A percentile compares a stretch with the other conserved stretches of the same genome.
phyloP scores from a whole-genome alignment of 1,140 invertebrate species.

The Eurosta solidaginis region DNA sequence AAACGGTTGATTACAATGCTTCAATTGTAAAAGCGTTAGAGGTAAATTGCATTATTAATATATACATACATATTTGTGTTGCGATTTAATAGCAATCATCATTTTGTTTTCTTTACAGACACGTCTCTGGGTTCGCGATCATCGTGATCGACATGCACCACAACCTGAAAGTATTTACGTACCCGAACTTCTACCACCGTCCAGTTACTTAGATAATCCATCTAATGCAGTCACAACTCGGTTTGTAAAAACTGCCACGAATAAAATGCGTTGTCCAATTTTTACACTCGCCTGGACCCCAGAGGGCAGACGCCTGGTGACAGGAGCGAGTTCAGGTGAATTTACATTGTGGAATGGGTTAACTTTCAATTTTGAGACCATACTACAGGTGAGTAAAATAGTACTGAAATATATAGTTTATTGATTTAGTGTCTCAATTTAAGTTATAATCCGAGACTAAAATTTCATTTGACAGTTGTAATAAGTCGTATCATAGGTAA shows the following conservation, averaged over 20 bases:
- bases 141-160: conserved; percentile 80
- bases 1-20: conserved; percentile 98
- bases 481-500: too few species aligned
- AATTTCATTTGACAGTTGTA: too few species aligned
- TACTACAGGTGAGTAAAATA: conserved; percentile 81
- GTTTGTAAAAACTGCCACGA: conserved; percentile 98
- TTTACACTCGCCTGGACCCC: conserved; percentile 99
- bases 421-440: too few species aligned
- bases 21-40: conserved; percentile 90
- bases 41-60: conserved; percentile 47
- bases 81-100: not conserved
- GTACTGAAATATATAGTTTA: not conserved
- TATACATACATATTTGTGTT: conserved; percentile 33
- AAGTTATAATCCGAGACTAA: not conserved
- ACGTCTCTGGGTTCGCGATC: conserved; percentile 92
- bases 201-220: conserved; percentile 89
- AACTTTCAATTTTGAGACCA: conserved; percentile 99
- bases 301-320: conserved; percentile 95
- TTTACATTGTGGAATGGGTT: conserved; percentile 99
- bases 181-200: conserved; percentile 85
- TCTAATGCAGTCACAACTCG: conserved; percentile 95
- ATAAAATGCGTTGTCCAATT: conserved; percentile 99
- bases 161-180: conserved; percentile 92
- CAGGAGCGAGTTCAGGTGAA: conserved; percentile 98
- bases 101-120: conserved; percentile 64